A percentile compares a stretch with the other conserved stretches of the same genome.
These are phyloP conservation scores for Acipenser oxyrinchus DNA, from an alignment of 2,797 vertebrate genomes.

Conservation along the genomic window DNA sequence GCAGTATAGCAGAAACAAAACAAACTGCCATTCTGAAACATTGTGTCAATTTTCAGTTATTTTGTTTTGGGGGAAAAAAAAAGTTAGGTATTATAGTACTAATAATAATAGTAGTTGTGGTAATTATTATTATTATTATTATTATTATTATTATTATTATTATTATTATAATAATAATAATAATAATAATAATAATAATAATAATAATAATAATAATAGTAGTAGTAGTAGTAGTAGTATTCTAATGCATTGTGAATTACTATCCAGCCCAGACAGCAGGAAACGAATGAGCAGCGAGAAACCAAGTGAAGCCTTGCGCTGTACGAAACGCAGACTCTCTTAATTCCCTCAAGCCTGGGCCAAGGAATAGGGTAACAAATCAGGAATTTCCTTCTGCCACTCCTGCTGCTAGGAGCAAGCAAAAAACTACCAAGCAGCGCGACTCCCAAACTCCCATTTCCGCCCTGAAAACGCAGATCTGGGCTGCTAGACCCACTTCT, in stretches of 20 bases:
- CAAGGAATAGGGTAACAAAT: constrained; percentile 69
- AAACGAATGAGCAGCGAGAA: background rate
- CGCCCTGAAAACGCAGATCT: constrained; percentile 18
- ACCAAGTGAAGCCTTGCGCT: background rate
- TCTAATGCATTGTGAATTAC: too few relatives aligned
- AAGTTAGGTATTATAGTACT: too few relatives aligned
- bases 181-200: constrained; percentile 9
- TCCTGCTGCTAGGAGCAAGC: constrained; percentile 46
- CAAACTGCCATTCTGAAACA: too few relatives aligned
- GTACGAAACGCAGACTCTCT: constrained; percentile 18
- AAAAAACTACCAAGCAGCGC: constrained; percentile 3
- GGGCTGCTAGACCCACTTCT: background rate
- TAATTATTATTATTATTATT: background rate
- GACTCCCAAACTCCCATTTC: constrained; percentile 18
- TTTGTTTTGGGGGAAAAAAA: too few relatives aligned
- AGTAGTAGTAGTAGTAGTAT: background rate
- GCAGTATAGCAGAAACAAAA: too few relatives aligned
- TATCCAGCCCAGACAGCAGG: too few relatives aligned
- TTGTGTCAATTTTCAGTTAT: too few relatives aligned
- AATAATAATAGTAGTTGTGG: too few relatives aligned
- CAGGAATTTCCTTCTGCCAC: constrained; percentile 72
- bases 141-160: background rate
- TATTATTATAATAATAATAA: background rate
- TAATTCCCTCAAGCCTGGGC: constrained; percentile 37
- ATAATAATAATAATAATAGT: background rate